phyloP scores from a whole-genome alignment of 2,113 vertebrate genomes.

The Pionites leucogaster region DNA sequence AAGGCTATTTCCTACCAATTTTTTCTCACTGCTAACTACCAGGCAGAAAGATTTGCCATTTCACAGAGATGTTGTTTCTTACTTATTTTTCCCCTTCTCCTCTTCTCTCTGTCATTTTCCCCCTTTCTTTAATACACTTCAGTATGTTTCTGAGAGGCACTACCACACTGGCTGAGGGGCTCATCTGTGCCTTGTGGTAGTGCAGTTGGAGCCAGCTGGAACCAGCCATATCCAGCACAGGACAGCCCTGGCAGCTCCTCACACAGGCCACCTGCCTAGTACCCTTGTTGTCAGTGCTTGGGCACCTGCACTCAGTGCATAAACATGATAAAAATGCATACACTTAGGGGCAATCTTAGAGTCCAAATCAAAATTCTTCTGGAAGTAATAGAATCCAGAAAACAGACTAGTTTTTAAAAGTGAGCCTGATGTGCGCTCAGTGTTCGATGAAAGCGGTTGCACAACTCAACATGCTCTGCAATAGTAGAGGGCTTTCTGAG shows the following conservation, averaged over 20 bases:
- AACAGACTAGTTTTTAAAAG: not conserved
- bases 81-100: not conserved
- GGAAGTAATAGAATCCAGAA: not conserved
- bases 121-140: not conserved
- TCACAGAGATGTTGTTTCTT: too few species aligned
- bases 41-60: not conserved
- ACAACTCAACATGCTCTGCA: rapidly evolving
- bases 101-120: not conserved
- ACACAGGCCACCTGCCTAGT: not conserved
- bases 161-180: rapidly evolving
- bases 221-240: rapidly evolving
- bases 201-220: not conserved
- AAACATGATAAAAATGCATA: not conserved
- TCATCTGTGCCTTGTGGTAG: not conserved
- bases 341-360: not conserved
- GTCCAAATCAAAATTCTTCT: not conserved
- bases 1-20: not conserved
- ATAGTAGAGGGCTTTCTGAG: not conserved
- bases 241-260: not conserved
- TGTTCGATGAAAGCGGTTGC: not conserved
- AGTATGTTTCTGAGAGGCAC: not conserved
- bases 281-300: rapidly evolving
- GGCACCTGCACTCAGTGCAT: not conserved
- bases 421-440: not conserved
- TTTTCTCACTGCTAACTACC: not conserved